phyloP scores from a whole-genome alignment of 1,140 invertebrate species.

The Paracyclopina nana region DNA sequence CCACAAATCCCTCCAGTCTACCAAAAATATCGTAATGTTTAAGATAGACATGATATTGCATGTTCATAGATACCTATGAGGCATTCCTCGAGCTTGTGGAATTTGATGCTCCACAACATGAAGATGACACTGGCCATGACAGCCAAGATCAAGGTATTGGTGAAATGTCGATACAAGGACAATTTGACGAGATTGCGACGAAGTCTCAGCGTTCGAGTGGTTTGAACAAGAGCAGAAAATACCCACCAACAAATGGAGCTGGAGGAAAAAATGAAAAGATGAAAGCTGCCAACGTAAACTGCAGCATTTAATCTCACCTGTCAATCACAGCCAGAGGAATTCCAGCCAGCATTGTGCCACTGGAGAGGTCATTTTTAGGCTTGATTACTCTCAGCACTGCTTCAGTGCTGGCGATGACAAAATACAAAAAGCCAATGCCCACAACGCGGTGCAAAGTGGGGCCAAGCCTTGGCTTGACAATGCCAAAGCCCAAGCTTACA shows the following conservation, averaged over 20 bases:
- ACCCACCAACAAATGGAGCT: conserved; percentile 50
- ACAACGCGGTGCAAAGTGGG: conserved; percentile 65
- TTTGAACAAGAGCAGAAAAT: conserved; percentile 67
- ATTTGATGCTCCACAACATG: conserved; percentile 74
- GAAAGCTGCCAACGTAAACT: too few species aligned
- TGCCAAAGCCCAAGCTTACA: conserved; percentile 79
- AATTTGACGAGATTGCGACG: conserved; percentile 67
- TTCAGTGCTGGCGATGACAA: conserved; percentile 56
- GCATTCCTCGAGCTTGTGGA: conserved; percentile 44
- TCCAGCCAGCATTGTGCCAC: conserved; percentile 44
- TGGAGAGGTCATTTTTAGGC: conserved; percentile 40
- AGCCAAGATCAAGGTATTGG: conserved; percentile 72
- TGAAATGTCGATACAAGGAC: conserved; percentile 74
- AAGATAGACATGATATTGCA: conserved; percentile 19
- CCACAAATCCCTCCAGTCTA: conserved; percentile 79
- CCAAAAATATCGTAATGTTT: conserved; percentile 13
- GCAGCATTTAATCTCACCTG: not conserved
- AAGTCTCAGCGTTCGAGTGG: conserved; percentile 62
- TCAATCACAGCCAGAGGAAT: conserved; percentile 46
- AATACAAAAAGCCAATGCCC: conserved; percentile 49
- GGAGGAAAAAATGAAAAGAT: conserved; percentile 7
- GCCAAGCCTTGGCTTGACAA: conserved; percentile 78
- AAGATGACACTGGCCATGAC: conserved; percentile 68
- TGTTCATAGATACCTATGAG: conserved; percentile 38
- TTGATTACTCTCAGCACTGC: conserved; percentile 51